Percentiles rank a stretch among this genome's conserved stretches.
These are phyloP conservation scores for Ptilodon capucinus DNA, from an alignment of 2,888 invertebrate species.

Conservation along the genomic window DNA sequence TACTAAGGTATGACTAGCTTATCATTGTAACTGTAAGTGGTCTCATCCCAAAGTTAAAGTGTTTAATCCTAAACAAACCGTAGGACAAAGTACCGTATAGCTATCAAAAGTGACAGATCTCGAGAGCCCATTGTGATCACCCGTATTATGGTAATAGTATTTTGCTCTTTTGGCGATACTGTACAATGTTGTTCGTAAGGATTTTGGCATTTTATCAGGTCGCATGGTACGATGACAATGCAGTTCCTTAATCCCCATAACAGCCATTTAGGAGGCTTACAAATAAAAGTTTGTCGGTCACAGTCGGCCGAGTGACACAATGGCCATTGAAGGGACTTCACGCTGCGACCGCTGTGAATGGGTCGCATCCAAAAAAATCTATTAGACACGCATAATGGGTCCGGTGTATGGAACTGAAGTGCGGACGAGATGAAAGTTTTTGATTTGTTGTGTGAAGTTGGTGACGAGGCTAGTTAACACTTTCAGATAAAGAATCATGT, in stretches of 20 bases:
- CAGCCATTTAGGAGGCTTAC: conserved; percentile 79
- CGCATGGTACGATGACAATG: conserved; percentile 66
- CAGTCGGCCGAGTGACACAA: conserved; percentile 64
- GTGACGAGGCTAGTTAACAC: conserved; percentile 29
- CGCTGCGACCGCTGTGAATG: conserved; percentile 76
- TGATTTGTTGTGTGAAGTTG: conserved; percentile 50
- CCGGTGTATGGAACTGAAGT: conserved; percentile 55
- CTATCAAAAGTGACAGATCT: conserved; percentile 76
- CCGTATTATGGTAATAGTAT: conserved; percentile 48
- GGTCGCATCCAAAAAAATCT: conserved; percentile 75
- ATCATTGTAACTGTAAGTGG: conserved; percentile 48
- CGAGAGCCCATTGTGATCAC: conserved; percentile 53
- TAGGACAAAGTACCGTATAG: conserved; percentile 51
- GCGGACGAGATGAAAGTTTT: conserved; percentile 55
- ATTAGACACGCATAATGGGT: conserved; percentile 78
- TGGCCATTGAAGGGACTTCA: conserved; percentile 76
- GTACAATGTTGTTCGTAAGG: conserved; percentile 40
- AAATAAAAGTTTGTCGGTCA: conserved; percentile 76
- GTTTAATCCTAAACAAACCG: conserved; percentile 66
- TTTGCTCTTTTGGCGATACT: conserved; percentile 36
- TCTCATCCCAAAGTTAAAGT: conserved; percentile 53
- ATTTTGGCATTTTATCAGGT: conserved; percentile 55
- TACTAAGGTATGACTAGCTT: conserved; percentile 29
- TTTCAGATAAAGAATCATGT: no score
- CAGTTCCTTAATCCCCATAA: conserved; percentile 76